phyloP scores from a whole-genome alignment of 1,140 invertebrate species.

The Hylaeus anthracinus region DNA sequence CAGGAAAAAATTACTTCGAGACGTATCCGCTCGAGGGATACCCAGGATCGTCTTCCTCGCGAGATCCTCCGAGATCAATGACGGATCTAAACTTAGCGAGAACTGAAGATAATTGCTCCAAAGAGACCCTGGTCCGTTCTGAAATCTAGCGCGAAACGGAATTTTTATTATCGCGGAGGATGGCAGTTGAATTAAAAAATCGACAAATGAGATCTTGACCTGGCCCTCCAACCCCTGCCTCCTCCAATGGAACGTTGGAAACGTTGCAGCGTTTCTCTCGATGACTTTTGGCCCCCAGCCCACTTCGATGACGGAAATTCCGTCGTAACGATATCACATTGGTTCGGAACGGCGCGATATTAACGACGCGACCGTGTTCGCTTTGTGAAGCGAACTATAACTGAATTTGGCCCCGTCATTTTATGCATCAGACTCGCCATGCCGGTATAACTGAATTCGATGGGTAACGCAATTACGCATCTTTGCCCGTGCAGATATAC shows the following conservation, averaged over 20 bases:
- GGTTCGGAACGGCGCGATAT: slow-evolving; percentile 65
- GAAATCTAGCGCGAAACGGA: too few relatives aligned
- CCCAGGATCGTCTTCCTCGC: not conserved
- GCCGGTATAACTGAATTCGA: slow-evolving; percentile 69
- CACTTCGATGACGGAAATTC: slow-evolving; percentile 51
- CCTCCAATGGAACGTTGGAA: too few relatives aligned
- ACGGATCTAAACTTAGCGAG: too few relatives aligned
- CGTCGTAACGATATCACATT: slow-evolving; percentile 66
- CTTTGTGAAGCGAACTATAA: slow-evolving; percentile 71
- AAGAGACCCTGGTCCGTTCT: too few relatives aligned
- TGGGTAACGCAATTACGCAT: slow-evolving; percentile 70
- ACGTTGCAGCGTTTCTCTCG: slow-evolving; percentile 20
- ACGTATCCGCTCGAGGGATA: not conserved
- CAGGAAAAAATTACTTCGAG: not conserved
- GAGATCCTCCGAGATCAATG: too few relatives aligned
- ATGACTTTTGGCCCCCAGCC: slow-evolving; percentile 44
- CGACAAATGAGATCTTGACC: too few relatives aligned
- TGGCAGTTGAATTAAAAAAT: too few relatives aligned
- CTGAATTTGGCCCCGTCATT: slow-evolving; percentile 69
- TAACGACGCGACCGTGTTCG: slow-evolving; percentile 68
- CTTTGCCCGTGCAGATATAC: slow-evolving; percentile 66
- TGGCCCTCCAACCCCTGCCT: too few relatives aligned
- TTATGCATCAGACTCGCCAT: slow-evolving; percentile 71
- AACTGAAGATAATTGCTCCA: too few relatives aligned
- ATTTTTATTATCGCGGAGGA: not conserved